Evolutionary conservation across 1,140 invertebrate genomes (phyloP), one percentile per base, ranked within the genome.

Genomic region (Apis mellifera): DNA sequence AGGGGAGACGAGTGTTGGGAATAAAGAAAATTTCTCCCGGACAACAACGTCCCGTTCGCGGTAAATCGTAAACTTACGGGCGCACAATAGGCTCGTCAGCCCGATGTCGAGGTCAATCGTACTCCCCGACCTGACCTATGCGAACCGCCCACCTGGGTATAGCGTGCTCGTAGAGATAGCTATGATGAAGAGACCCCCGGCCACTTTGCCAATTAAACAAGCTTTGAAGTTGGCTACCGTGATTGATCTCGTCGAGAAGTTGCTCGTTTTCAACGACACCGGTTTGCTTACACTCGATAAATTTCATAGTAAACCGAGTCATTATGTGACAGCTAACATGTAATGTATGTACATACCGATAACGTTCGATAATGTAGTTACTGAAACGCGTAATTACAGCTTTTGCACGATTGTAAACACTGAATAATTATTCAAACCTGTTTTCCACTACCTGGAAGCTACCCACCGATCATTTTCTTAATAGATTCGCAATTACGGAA

Each of bases 71-170:
- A 66, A 66, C n/a, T 60, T 60, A 26, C 9, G 55, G 60, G n/a
- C 9, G 48, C 32, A 52, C 59, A 57, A 65, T 17, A 77, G 32
- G 23, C 62, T 23, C 50, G 64, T 23, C 64, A 26, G 52, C 62
- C 32, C 32, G 81, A 84, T 76, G 83, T 87, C 86, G 83, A 82
- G 83, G 78, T 85, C 74, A 85, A 82, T 79, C 70, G 57, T 79
- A 80, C 23, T 69, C 64, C 68, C 55, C 57, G 64, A n/a, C n/a
- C n/a, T 78, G 75, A 81, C 69, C 78, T 70, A 64, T 73, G 82
- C 26, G 69, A 60, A 77, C 54, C 69, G 77, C 42, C 60, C 77
- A 79, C 77, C 68, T 73, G 76, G 76, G 69, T 74, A 84, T 84
- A 84, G 78, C 78, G 71, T 75, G 78, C 55, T 8, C 15, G 1